Evolutionary conservation across 1,140 invertebrate species (phyloP).

Genomic region (Zophobas atratus): DNA sequence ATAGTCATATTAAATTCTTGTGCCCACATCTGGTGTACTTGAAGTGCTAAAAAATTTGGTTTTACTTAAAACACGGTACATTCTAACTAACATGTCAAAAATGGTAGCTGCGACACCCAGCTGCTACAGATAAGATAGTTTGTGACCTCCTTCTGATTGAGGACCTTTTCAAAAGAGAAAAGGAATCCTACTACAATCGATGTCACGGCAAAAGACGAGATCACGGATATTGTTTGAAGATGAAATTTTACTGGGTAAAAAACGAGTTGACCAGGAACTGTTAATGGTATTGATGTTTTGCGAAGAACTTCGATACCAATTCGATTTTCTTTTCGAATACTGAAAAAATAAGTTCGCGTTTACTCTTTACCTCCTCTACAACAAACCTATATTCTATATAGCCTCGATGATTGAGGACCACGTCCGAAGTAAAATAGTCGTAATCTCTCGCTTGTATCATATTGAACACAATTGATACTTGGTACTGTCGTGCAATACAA

Average conservation of each 20-base stretch:
- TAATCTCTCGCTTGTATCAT: neutral
- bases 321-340: neutral
- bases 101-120: constrained; percentile 4
- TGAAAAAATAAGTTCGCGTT: neutral
- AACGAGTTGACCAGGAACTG: too few species aligned
- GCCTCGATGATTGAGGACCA: neutral
- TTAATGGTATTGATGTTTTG: neutral
- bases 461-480: neutral
- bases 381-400: neutral
- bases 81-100: constrained; percentile 8
- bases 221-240: too few species aligned
- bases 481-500: neutral
- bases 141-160: neutral
- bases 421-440: neutral
- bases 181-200: neutral
- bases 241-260: too few species aligned
- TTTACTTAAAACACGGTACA: too few species aligned
- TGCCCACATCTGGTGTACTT: constrained; percentile 70
- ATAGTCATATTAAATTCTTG: constrained; percentile 69
- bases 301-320: neutral
- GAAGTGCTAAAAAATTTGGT: constrained; percentile 62
- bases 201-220: neutral
- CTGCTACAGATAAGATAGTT: neutral
- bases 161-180: neutral
- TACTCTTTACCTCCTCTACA: neutral